Evolutionary conservation across 1,140 invertebrate genomes (phyloP).

Genomic region (Nixonia krombeini): DNA sequence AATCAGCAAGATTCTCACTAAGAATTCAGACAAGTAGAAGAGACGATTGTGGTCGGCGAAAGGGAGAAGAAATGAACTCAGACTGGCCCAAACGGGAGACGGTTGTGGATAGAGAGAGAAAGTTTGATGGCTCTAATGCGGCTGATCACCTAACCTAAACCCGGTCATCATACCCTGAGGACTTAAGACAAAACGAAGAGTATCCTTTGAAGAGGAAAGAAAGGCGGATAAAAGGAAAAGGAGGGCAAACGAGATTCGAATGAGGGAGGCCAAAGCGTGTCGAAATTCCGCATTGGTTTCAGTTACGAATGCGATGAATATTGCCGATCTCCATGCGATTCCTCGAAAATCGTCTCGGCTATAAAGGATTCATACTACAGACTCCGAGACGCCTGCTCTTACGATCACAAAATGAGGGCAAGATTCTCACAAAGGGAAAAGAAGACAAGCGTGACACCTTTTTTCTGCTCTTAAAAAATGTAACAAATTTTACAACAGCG

Average conservation of each 20-base stretch:
- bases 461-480: too few relatives aligned
- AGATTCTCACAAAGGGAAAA: background rate
- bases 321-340: constrained; percentile 14
- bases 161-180: constrained; percentile 21
- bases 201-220: constrained; percentile 11
- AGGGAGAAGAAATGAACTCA: background rate
- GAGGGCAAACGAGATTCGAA: background rate
- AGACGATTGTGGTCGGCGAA: background rate
- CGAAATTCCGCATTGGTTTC: constrained; percentile 24
- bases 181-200: constrained; percentile 17
- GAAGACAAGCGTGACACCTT: too few relatives aligned
- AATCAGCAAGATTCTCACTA: background rate
- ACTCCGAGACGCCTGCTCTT: constrained; percentile 6
- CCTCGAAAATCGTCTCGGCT: constrained; percentile 15
- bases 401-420: background rate
- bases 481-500: too few relatives aligned
- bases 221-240: constrained; percentile 13
- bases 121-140: constrained; percentile 48
- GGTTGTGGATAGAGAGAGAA: constrained; percentile 20
- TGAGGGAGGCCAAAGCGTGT: constrained; percentile 16
- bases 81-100: background rate
- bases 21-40: constrained; percentile 4
- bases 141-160: constrained; percentile 50
- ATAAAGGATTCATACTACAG: constrained; percentile 3
- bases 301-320: constrained; percentile 5